Evolutionary conservation across 2,797 vertebrate species (phyloP), one percentile per base, ranked within the genome.

Genomic region (Thalassophryne amazonica): DNA sequence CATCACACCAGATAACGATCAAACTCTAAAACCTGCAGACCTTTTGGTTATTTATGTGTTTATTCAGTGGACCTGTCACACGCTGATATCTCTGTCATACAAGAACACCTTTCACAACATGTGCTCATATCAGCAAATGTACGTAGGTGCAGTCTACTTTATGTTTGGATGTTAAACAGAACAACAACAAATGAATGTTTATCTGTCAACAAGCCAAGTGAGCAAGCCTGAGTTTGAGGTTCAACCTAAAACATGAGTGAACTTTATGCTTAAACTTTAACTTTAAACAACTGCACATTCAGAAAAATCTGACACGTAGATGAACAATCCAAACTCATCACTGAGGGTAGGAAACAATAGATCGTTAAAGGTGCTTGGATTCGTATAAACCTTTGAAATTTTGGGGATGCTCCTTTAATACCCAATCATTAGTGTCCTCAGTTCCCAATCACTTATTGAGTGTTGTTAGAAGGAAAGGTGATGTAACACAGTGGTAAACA

Each of bases 221-320:
- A 49, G 33, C 45, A 59, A 37, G 33, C 43, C 23, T 43, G 35
- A 58, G 35, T 5, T 23, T 17, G 29, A 80, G 79, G 76, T 75
- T 84, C 47, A 77, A 87, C 82, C 59, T 51, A 72, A 84, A 88
- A 88, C 86, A 86, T 35, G 7, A 7, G 34, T 87, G 76, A 87
- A 85, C 77, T 88, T 84, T 84, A 80, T 49, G 45, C 62, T 36
- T 45, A 10, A 35, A 20, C 6, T 30, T 11, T 49, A 58, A 71
- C 74, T 64, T 70, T 65, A 55, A 34, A 53, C 7, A 32, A 53
- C 29, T 29, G 7, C 30, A 40, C 43, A 27, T 24, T 37, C 13
- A 19, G 38, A 50, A 49, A 43, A 53, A 21, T 40, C 21, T n/a
- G n/a, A n/a, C n/a, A n/a, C n/a, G n/a, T n/a, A n/a, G n/a, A n/a